A percentile compares a stretch with the other conserved stretches of the same genome.
phyloP scores from a whole-genome alignment of 2,797 vertebrate genomes.

The Rallus crepitans region DNA sequence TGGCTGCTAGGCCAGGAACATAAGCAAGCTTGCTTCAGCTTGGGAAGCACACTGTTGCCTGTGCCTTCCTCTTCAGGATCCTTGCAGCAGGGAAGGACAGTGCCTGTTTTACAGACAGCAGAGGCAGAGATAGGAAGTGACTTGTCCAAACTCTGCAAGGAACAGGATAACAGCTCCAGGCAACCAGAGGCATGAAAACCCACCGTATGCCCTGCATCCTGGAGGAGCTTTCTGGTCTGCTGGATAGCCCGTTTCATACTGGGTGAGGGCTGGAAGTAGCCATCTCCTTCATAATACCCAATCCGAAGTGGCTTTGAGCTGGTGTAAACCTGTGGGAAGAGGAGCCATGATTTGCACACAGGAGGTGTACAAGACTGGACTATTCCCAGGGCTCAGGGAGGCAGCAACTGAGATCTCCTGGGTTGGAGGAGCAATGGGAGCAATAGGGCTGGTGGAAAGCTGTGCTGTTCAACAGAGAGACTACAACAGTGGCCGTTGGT shows the following conservation, averaged over 20 bases:
- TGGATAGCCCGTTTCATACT: slow-evolving; percentile 79
- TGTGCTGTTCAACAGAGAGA: neutral
- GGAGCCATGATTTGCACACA: neutral
- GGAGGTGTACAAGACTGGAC: fast-evolving
- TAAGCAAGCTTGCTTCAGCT: neutral
- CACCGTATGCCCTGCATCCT: slow-evolving; percentile 85
- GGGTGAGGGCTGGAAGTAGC: slow-evolving; percentile 73
- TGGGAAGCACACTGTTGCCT: neutral
- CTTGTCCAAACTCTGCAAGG: neutral
- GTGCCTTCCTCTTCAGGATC: neutral
- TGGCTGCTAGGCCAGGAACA: neutral
- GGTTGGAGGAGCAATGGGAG: neutral
- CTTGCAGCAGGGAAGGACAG: neutral
- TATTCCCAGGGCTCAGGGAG: neutral
- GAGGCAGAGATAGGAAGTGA: neutral
- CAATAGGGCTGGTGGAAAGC: neutral
- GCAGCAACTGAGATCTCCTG: neutral
- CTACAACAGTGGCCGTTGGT: neutral
- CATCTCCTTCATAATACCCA: slow-evolving; percentile 80
- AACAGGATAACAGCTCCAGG: neutral
- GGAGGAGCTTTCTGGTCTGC: slow-evolving; percentile 82
- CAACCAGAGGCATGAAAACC: neutral
- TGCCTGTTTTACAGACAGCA: fast-evolving
- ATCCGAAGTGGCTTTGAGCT: slow-evolving; percentile 77
- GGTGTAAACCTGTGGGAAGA: slow-evolving; percentile 77